Evolutionary conservation across 2,113 vertebrate genomes (phyloP).

Genomic region (Pogonocichla stellata): DNA sequence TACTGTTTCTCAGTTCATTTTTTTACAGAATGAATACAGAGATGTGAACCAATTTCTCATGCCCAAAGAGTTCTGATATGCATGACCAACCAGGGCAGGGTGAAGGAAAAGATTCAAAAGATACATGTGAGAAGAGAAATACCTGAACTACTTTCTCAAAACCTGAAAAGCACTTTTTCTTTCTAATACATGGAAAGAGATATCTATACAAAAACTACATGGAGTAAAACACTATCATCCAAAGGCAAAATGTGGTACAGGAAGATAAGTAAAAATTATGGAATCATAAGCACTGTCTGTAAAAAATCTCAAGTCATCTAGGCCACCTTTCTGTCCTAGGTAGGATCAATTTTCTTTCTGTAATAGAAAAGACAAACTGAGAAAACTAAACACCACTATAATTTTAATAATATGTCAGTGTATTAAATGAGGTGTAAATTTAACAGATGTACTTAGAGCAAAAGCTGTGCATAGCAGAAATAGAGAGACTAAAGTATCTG

Average conservation of each 20-base stretch:
- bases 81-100: neutral
- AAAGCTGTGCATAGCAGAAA: neutral
- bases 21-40: neutral
- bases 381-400: neutral
- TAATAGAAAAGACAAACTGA: neutral
- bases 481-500: neutral
- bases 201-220: neutral
- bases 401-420: neutral
- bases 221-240: neutral
- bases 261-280: neutral
- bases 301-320: neutral
- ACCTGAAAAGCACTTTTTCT: neutral
- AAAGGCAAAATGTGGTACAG: neutral
- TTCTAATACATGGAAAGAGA: neutral
- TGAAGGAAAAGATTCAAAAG: neutral
- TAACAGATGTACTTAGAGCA: neutral
- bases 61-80: neutral
- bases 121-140: neutral
- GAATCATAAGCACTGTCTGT: neutral
- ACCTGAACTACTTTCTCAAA: neutral
- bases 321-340: neutral
- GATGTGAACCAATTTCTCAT: neutral
- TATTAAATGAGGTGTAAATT: slow-evolving; percentile 25
- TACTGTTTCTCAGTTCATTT: neutral
- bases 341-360: neutral